Conservation (phyloP, 2,797 vertebrate species). For the Odontamblyopus rebecca region DNA sequence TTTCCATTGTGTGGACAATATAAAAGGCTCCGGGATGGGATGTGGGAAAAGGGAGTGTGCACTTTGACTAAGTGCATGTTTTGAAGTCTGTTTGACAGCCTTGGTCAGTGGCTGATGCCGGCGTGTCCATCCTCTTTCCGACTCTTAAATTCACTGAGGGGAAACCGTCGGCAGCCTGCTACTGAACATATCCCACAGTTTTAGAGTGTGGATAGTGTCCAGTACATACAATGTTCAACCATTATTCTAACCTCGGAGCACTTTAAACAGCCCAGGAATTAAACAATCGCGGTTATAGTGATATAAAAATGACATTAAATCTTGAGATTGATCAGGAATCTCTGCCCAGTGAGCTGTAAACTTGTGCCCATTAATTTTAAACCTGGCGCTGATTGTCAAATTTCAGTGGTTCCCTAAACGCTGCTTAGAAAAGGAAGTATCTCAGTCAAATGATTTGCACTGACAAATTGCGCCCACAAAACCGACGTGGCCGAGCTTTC, state of each 20-base stretch:
- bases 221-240: constrained; percentile 73
- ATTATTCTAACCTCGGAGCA: constrained; percentile 58
- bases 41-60: constrained; percentile 77
- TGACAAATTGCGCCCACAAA: constrained; percentile 67
- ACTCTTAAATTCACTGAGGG: constrained; percentile 70
- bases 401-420: constrained; percentile 70
- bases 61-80: constrained; percentile 78
- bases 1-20: constrained; percentile 83
- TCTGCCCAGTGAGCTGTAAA: constrained; percentile 59
- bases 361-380: constrained; percentile 66
- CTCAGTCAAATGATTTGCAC: constrained; percentile 68
- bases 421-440: constrained; percentile 73
- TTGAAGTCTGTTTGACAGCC: constrained; percentile 77
- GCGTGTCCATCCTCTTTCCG: constrained; percentile 65
- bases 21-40: constrained; percentile 76
- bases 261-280: constrained; percentile 69
- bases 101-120: constrained; percentile 77
- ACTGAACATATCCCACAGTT: constrained; percentile 72
- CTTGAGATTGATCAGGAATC: constrained; percentile 65
- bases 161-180: constrained; percentile 71
- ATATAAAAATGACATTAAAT: constrained; percentile 64
- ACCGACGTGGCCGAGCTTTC: constrained; percentile 52
- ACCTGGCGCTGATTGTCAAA: constrained; percentile 64
- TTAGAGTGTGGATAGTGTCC: constrained; percentile 68
- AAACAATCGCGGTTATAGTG: constrained; percentile 63